phyloP scores from a whole-genome alignment of 1,140 invertebrate species.

The Adelges cooleyi region DNA sequence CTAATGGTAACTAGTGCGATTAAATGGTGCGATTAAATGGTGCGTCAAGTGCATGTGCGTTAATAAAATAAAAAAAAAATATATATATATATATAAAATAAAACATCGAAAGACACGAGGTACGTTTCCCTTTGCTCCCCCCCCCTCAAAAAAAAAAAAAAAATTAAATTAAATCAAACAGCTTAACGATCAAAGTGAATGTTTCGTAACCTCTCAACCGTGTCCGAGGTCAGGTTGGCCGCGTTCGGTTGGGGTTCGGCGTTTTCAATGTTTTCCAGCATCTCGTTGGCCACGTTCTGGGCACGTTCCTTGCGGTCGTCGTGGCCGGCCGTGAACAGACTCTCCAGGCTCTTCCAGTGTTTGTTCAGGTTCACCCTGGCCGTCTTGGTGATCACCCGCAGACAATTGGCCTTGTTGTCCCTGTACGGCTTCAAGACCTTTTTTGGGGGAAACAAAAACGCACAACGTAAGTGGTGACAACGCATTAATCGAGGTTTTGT shows the following conservation, averaged over 20 bases:
- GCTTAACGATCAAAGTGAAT: not conserved
- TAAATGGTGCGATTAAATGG: not conserved
- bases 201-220: not conserved
- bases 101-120: not conserved
- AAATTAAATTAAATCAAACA: too few relatives aligned
- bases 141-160: not conserved
- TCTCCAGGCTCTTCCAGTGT: conserved; percentile 23
- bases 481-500: too few relatives aligned
- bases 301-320: not conserved
- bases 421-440: conserved; percentile 1
- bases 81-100: not conserved
- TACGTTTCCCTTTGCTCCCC: not conserved
- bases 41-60: not conserved
- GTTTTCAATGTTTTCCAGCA: not conserved
- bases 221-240: not conserved
- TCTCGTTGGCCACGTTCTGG: conserved; percentile 10
- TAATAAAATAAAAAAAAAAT: not conserved
- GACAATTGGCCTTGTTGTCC: conserved; percentile 10
- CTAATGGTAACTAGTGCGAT: not conserved
- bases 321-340: not conserved
- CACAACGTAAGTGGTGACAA: too few relatives aligned
- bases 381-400: not conserved
- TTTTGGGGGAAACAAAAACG: too few relatives aligned
- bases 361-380: conserved; percentile 20
- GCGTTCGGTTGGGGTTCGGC: not conserved